Percentiles rank a stretch among this genome's conserved stretches.
Evolutionary conservation across 2,113 vertebrate genomes (phyloP).

Genomic region (Daphoenositta chrysoptera): DNA sequence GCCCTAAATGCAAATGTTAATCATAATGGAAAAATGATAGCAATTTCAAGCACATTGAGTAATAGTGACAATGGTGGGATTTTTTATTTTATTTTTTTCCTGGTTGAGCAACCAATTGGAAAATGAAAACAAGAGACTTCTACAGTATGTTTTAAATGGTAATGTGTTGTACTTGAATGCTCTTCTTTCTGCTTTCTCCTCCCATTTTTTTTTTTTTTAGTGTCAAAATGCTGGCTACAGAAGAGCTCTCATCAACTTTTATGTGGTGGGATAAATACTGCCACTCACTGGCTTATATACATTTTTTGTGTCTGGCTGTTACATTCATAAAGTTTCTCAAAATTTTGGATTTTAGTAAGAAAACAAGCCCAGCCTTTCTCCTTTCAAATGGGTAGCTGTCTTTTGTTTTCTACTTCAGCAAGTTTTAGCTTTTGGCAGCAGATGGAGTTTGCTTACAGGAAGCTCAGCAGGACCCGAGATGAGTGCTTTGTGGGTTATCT

Average conservation of each 20-base stretch:
- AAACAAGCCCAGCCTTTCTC: not conserved
- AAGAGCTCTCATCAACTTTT: not conserved
- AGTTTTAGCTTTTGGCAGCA: conserved; percentile 16
- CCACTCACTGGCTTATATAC: not conserved
- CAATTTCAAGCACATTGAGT: not conserved
- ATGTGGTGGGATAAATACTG: not conserved
- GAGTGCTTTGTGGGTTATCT: not conserved
- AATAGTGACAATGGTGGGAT: not conserved
- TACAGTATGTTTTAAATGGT: not conserved
- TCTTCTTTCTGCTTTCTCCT: not conserved
- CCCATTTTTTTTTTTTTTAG: not conserved
- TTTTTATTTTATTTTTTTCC: not conserved
- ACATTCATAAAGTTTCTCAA: not conserved
- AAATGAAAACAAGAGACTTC: not conserved
- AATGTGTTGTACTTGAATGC: not conserved
- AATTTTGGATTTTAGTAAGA: not conserved
- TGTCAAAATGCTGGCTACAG: not conserved
- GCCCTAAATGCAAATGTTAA: not conserved
- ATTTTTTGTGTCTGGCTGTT: not conserved
- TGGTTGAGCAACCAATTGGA: not conserved
- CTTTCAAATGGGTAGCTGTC: not conserved
- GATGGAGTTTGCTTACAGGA: conserved; percentile 28
- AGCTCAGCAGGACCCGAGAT: conserved; percentile 14
- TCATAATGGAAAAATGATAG: not conserved
- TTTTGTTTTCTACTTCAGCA: not conserved